phyloP scores from a whole-genome alignment of 2,888 invertebrate genomes.

The Venustoraphidia nigricollis region DNA sequence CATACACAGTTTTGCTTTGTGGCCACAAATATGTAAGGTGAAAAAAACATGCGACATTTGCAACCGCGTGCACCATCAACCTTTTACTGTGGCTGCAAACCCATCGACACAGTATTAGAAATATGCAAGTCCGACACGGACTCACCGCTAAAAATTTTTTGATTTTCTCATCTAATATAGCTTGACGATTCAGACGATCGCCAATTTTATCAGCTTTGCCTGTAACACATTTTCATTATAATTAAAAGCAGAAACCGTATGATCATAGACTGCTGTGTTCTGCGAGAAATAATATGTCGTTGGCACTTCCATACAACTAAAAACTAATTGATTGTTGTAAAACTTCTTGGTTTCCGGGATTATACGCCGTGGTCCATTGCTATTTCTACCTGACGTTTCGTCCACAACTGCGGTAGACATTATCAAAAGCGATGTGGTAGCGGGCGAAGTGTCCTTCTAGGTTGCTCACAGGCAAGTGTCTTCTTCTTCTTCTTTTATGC shows the following conservation, averaged over 20 bases:
- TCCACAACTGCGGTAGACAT: no score
- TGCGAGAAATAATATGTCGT: not conserved
- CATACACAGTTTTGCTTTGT: no score
- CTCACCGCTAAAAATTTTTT: slow-evolving; percentile 89
- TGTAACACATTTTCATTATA: slow-evolving; percentile 24
- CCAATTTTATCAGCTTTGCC: slow-evolving; percentile 51
- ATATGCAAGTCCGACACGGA: not conserved
- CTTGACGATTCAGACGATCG: slow-evolving; percentile 67
- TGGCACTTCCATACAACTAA: not conserved
- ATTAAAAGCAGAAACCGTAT: not conserved
- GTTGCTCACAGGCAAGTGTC: no score
- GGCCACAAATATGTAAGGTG: not conserved
- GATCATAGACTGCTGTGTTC: not conserved
- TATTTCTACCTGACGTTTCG: no score
- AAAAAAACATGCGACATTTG: not conserved
- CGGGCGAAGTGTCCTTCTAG: no score
- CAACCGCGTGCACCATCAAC: not conserved
- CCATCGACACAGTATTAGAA: not conserved
- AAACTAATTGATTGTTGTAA: no score
- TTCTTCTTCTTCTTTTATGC: no score
- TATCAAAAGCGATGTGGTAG: no score
- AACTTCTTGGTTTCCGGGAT: no score
- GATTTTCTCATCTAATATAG: slow-evolving; percentile 84
- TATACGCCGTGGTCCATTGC: no score
- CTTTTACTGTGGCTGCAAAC: not conserved